Evolutionary conservation across 2,888 invertebrate species (phyloP).

Genomic region (Stegophylla sp.): DNA sequence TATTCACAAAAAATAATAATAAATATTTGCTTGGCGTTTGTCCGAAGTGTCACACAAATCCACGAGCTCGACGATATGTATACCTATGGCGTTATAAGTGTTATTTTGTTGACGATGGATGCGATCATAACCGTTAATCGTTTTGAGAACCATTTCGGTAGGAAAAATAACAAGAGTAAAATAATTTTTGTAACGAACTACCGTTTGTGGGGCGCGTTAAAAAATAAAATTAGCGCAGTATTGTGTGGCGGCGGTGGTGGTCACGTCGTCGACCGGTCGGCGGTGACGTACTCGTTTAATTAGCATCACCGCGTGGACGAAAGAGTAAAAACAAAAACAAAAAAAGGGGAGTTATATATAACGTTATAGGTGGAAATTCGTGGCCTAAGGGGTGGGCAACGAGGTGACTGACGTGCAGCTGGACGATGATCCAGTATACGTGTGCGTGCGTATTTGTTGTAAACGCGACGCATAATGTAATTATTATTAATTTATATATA

Average conservation of each 20-base stretch:
- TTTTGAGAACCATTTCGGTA: no score
- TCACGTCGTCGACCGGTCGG: slow-evolving; percentile 3
- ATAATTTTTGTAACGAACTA: no score
- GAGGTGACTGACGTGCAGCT: slow-evolving; percentile 25
- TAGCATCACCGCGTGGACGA: slow-evolving; percentile 2
- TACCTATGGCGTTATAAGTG: no score
- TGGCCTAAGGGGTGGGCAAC: background rate
- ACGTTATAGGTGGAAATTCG: slow-evolving; percentile 6
- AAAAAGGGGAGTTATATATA: background rate
- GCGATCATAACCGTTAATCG: no score
- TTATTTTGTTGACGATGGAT: no score
- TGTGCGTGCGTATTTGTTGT: background rate
- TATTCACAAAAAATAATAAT: background rate
- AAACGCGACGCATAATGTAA: background rate
- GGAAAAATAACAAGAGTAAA: no score
- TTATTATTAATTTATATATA: background rate
- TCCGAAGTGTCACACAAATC: background rate
- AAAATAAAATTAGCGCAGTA: no score
- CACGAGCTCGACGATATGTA: no score
- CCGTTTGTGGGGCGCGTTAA: no score
- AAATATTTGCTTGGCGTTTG: background rate
- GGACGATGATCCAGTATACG: slow-evolving; percentile 10
- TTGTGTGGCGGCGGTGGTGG: background rate
- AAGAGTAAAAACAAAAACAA: background rate
- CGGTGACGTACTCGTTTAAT: slow-evolving; percentile 24